Conservation (phyloP, 2,888 invertebrate species). For the Amorpha juglandis region DNA sequence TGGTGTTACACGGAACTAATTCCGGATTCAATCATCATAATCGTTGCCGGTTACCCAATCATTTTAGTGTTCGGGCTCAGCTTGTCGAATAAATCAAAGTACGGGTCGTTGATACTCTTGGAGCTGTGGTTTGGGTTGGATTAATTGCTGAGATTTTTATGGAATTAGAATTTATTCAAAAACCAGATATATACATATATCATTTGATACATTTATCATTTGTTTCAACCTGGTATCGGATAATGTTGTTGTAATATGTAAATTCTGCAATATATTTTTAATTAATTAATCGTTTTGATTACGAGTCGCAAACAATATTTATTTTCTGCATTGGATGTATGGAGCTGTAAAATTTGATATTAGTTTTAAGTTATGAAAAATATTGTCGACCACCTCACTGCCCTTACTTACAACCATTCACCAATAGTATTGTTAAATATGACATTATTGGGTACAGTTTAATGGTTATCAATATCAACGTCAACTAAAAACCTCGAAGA, state of each 20-base stretch:
- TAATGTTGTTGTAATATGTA: background rate
- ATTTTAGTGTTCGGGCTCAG: slow-evolving; percentile 25
- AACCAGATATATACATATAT: background rate
- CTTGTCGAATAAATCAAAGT: slow-evolving; percentile 13
- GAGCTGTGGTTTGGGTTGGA: slow-evolving; percentile 9
- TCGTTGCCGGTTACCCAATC: slow-evolving; percentile 21
- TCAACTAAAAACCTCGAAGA: no score
- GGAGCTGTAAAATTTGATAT: no score
- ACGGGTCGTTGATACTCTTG: slow-evolving; percentile 5
- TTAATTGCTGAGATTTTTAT: slow-evolving; percentile 19
- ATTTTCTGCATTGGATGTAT: no score
- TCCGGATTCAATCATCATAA: slow-evolving; percentile 49
- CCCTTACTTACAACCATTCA: no score
- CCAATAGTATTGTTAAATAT: no score
- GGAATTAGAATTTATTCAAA: background rate
- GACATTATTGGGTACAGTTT: no score
- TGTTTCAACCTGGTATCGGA: background rate
- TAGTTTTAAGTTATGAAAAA: no score
- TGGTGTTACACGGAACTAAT: slow-evolving; percentile 45
- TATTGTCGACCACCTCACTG: no score
- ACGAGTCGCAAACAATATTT: no score
- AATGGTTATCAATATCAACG: no score
- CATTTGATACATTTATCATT: background rate
- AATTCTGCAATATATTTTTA: no score
- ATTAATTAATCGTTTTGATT: background rate